Evolutionary conservation across 2,797 vertebrate genomes (phyloP).

Genomic region (Tragopan temminckii): DNA sequence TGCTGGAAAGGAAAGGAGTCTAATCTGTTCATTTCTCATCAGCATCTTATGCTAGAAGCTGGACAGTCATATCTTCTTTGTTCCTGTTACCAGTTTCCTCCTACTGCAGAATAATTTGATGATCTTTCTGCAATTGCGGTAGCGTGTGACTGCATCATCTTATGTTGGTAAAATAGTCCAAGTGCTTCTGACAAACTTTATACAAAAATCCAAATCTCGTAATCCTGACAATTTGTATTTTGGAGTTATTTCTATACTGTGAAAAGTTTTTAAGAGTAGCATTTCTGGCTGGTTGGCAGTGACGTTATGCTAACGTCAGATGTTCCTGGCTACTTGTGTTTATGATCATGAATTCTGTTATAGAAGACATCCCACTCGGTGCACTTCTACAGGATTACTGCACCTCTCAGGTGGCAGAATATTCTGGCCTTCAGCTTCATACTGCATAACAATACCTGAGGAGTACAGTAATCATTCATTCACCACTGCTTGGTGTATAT

Average conservation of each 20-base stretch:
- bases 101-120: neutral
- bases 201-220: neutral
- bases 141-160: neutral
- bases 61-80: neutral
- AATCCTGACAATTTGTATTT: neutral
- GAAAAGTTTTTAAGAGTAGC: neutral
- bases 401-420: neutral
- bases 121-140: neutral
- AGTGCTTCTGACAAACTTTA: neutral
- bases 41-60: neutral
- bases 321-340: neutral
- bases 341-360: neutral
- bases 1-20: neutral
- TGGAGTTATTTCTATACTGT: neutral
- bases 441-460: neutral
- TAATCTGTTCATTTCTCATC: neutral
- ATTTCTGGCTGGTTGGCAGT: neutral
- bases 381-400: constrained; percentile 5
- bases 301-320: neutral
- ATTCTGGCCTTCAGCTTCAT: neutral
- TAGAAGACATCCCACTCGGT: neutral
- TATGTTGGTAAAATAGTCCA: neutral
- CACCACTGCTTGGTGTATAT: neutral
- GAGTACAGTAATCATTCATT: constrained; percentile 5
- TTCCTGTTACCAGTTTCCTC: neutral